phyloP scores from a whole-genome alignment of 2,113 vertebrate species.

The Oxyura jamaicensis region DNA sequence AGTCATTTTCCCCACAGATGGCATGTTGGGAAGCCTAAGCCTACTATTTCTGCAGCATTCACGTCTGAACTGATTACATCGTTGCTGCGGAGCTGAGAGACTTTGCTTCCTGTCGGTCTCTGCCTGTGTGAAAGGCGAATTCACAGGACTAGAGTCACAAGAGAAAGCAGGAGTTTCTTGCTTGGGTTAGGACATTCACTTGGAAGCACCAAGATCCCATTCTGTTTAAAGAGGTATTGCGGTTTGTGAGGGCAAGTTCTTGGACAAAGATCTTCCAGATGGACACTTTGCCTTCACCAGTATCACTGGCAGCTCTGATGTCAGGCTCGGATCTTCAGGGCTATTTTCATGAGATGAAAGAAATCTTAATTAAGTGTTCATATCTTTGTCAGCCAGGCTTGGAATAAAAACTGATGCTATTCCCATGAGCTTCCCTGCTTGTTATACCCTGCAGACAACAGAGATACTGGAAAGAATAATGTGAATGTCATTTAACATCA shows the following conservation, averaged over 20 bases:
- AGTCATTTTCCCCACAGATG: conserved; percentile 17
- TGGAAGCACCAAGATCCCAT: not conserved
- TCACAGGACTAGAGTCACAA: not conserved
- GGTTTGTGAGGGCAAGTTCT: not conserved
- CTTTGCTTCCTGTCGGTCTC: not conserved
- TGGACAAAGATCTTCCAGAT: not conserved
- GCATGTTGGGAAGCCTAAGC: not conserved
- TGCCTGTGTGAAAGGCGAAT: not conserved
- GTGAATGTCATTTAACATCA: conserved; percentile 46
- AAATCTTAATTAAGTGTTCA: conserved; percentile 46
- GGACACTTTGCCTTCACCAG: not conserved
- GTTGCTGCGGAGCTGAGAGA: not conserved
- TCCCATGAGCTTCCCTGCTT: conserved; percentile 26
- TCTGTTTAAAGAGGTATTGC: not conserved
- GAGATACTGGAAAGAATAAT: conserved; percentile 30
- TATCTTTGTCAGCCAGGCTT: conserved; percentile 56
- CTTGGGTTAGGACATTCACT: not conserved
- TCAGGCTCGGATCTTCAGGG: conserved; percentile 13
- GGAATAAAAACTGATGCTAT: conserved; percentile 4
- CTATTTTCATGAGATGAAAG: conserved; percentile 36
- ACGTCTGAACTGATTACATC: not conserved
- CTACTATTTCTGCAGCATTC: not conserved
- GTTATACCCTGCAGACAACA: conserved; percentile 17
- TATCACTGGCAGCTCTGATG: not conserved
- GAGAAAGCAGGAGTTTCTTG: not conserved